A percentile compares a stretch with the other conserved stretches of the same genome.
These are phyloP conservation scores for Gymnarchus niloticus DNA, from an alignment of 2,113 vertebrate genomes.

Conservation along the genomic window DNA sequence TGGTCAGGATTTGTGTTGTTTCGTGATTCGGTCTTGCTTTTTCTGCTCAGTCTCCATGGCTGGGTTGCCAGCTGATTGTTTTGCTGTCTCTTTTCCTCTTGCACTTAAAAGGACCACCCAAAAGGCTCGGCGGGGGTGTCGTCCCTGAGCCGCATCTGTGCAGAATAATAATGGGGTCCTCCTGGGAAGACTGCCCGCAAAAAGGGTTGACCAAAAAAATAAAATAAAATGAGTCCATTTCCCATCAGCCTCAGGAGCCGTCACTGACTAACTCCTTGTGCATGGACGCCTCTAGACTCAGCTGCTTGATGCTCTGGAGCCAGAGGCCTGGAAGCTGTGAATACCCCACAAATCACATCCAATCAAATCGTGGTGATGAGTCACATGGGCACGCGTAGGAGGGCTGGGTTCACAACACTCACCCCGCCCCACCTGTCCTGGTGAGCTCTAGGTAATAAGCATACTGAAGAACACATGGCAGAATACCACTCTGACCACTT, in stretches of 20 bases:
- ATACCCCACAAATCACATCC: background rate
- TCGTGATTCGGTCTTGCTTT: constrained; percentile 45
- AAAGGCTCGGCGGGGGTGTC: constrained; percentile 59
- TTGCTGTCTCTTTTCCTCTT: constrained; percentile 50
- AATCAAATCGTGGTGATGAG: background rate
- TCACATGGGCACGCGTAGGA: background rate
- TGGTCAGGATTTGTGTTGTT: constrained; percentile 31
- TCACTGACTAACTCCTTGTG: background rate
- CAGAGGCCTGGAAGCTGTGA: background rate
- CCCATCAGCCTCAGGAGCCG: background rate
- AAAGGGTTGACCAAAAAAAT: constrained; percentile 18
- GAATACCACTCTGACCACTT: background rate
- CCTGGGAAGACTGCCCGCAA: constrained; percentile 46
- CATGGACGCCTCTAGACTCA: background rate
- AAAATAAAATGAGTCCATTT: background rate
- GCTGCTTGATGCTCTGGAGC: background rate
- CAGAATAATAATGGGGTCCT: constrained; percentile 56
- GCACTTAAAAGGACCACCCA: constrained; percentile 64
- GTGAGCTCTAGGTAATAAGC: background rate
- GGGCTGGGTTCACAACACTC: background rate
- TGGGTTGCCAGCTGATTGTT: constrained; percentile 42
- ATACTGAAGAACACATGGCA: background rate
- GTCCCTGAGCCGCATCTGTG: constrained; percentile 44
- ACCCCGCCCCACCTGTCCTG: background rate
- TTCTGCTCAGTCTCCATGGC: constrained; percentile 50